These are phyloP conservation scores for Amphibalanus amphitrite DNA, from an alignment of 1,140 invertebrate species.

Conservation along the genomic window DNA sequence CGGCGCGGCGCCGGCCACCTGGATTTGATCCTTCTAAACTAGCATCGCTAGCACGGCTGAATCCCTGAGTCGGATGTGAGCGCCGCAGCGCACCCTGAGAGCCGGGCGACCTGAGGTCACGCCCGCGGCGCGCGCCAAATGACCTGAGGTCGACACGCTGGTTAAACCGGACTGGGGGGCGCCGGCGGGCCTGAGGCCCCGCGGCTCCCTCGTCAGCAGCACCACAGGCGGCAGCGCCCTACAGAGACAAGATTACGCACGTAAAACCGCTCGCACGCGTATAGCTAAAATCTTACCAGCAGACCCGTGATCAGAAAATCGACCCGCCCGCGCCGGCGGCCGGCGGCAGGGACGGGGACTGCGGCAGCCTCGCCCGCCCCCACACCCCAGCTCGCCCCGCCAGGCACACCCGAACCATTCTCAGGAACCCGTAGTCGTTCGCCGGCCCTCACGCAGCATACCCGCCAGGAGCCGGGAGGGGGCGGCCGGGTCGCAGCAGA, in stretches of 20 bases:
- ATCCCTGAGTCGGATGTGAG: neutral
- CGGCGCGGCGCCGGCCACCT: no score
- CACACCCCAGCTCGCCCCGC: neutral
- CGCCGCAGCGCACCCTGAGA: neutral
- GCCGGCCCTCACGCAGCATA: neutral
- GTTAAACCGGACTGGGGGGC: neutral
- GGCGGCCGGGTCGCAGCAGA: no score
- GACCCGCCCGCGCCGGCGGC: neutral
- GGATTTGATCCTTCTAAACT: neutral
- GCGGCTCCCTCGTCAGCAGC: neutral
- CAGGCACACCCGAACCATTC: neutral
- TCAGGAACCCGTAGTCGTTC: neutral
- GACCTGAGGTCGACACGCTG: neutral
- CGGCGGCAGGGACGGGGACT: no score
- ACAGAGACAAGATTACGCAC: neutral
- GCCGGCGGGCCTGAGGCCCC: neutral
- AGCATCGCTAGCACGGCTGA: neutral
- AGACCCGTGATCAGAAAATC: neutral
- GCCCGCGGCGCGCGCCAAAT: no score
- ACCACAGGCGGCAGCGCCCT: neutral
- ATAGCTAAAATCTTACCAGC: neutral
- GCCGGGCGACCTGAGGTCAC: neutral
- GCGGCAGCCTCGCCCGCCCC: no score
- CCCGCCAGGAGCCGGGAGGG: neutral
- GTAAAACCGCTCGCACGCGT: neutral